Evolutionary conservation across 2,888 invertebrate genomes (phyloP).

Genomic region (Drosophila limbata): DNA sequence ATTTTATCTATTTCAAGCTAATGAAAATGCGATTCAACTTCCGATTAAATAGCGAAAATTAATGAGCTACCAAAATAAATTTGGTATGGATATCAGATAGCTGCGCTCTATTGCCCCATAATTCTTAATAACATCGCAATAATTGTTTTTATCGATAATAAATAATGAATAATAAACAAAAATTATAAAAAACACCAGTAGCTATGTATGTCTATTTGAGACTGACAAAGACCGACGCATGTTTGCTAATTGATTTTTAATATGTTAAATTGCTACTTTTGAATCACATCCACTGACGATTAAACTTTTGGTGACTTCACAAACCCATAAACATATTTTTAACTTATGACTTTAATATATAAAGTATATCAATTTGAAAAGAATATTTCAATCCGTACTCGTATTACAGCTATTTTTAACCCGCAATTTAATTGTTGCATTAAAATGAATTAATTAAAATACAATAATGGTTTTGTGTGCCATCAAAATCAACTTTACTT

Average conservation of each 20-base stretch:
- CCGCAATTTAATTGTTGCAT: constrained; percentile 21
- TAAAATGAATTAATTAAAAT: constrained; percentile 39
- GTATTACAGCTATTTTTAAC: constrained; percentile 8
- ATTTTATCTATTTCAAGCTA: neutral
- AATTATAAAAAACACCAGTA: constrained; percentile 9
- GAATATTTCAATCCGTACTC: neutral
- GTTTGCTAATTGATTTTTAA: constrained; percentile 52
- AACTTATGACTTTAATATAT: neutral
- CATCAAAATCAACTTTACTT: constrained; percentile 29
- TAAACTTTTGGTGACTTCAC: neutral
- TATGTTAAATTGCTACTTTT: constrained; percentile 4
- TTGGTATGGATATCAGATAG: neutral
- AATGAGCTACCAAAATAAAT: neutral
- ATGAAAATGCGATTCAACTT: neutral
- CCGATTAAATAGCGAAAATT: neutral
- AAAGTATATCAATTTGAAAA: neutral
- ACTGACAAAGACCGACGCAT: constrained; percentile 4
- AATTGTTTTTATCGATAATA: constrained; percentile 53
- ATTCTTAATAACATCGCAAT: constrained; percentile 41
- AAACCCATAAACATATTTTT: neutral
- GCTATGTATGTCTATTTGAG: constrained; percentile 36
- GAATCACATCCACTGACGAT: neutral
- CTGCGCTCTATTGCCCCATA: constrained; percentile 3
- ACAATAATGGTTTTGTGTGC: constrained; percentile 31
- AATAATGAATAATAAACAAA: constrained; percentile 17